These are phyloP conservation scores for Rapana venosa DNA, from an alignment of 2,888 invertebrate species.

Conservation along the genomic window DNA sequence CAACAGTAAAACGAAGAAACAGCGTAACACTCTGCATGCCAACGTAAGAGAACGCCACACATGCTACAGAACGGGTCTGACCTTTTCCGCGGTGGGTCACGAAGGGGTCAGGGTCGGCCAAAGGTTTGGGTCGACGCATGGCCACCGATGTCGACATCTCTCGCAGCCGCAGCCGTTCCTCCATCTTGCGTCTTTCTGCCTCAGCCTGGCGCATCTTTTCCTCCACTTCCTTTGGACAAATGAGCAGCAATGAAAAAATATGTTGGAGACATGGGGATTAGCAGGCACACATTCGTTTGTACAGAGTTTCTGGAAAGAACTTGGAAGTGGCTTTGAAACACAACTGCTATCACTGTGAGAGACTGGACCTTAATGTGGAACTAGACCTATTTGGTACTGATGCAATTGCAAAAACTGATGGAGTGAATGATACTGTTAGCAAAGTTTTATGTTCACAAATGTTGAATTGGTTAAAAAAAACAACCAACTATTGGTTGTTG, in stretches of 20 bases:
- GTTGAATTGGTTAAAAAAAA: too few species aligned
- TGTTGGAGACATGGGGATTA: neutral
- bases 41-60: too few species aligned
- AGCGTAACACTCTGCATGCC: too few species aligned
- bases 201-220: slow-evolving; percentile 85
- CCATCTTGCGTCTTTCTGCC: slow-evolving; percentile 85
- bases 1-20: too few species aligned
- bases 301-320: neutral
- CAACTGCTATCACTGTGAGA: too few species aligned
- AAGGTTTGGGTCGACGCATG: slow-evolving; percentile 57
- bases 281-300: neutral
- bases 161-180: slow-evolving; percentile 84
- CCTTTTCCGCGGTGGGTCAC: slow-evolving; percentile 66
- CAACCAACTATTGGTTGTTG: too few species aligned
- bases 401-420: too few species aligned
- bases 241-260: neutral
- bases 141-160: slow-evolving; percentile 59
- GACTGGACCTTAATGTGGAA: too few species aligned
- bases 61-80: neutral
- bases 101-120: slow-evolving; percentile 56
- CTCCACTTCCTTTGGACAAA: slow-evolving; percentile 83
- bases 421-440: too few species aligned
- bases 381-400: too few species aligned
- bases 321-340: too few species aligned
- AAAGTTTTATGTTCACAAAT: too few species aligned